Percentiles rank a stretch among this genome's conserved stretches.
Evolutionary conservation across 1,140 invertebrate genomes (phyloP).

Genomic region (Saccostrea echinata): DNA sequence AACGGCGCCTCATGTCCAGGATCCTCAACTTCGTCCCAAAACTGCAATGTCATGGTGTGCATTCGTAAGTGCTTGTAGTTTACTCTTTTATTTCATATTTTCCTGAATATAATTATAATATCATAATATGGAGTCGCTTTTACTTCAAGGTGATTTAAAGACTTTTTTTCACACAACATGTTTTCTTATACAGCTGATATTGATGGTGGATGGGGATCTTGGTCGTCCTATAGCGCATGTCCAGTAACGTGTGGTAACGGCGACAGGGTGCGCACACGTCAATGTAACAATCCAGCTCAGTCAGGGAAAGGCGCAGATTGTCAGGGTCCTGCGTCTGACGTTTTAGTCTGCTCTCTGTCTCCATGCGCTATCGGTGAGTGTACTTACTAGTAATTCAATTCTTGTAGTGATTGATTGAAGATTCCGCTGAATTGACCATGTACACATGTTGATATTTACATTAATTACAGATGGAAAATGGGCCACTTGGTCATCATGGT

Average conservation of each 20-base stretch:
- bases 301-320: conserved; percentile 30
- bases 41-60: conserved; percentile 10
- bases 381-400: not conserved
- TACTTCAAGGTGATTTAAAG: too few relatives aligned
- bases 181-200: conserved; percentile 36
- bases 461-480: conserved; percentile 35
- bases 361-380: conserved; percentile 31
- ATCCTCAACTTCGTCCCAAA: not conserved
- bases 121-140: too few relatives aligned
- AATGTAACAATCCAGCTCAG: conserved; percentile 41
- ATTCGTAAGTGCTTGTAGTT: conserved; percentile 7
- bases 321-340: not conserved
- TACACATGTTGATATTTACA: not conserved
- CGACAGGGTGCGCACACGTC: conserved; percentile 9
- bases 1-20: not conserved
- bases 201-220: conserved; percentile 47
- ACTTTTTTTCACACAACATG: too few relatives aligned
- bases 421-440: not conserved
- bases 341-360: conserved; percentile 10
- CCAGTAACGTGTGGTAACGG: conserved; percentile 46
- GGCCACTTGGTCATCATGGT: conserved; percentile 31
- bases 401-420: not conserved
- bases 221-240: conserved; percentile 27
- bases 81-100: not conserved
- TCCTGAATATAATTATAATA: too few relatives aligned